Conservation (phyloP, 2,888 invertebrate species). For the Petrophora chlorosata region DNA sequence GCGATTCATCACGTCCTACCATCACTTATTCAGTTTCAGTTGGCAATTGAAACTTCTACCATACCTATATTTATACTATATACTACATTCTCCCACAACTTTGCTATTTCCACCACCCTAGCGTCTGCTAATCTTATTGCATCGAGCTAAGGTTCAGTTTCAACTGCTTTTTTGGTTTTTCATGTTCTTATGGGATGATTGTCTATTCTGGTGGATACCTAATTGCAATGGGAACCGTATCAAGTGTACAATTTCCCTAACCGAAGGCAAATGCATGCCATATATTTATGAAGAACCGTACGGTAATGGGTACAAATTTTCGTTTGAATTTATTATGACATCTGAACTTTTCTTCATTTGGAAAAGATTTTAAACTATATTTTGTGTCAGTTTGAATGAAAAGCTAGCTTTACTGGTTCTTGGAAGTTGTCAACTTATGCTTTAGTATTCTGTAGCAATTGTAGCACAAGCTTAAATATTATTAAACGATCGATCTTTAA, state of each 20-base stretch:
- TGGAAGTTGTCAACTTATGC: too few relatives aligned
- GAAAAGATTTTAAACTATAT: background rate
- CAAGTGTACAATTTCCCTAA: constrained; percentile 63
- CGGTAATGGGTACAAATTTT: constrained; percentile 35
- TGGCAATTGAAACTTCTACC: constrained; percentile 20
- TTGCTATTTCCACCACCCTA: too few relatives aligned
- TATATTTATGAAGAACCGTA: constrained; percentile 37
- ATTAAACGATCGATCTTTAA: too few relatives aligned
- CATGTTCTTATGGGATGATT: constrained; percentile 19
- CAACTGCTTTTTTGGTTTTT: background rate
- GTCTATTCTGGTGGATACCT: constrained; percentile 47
- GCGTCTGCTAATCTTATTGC: constrained; percentile 3
- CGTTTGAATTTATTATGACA: constrained; percentile 39
- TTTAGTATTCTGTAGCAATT: too few relatives aligned
- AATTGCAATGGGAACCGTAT: constrained; percentile 52
- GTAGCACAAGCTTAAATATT: too few relatives aligned
- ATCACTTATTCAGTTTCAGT: constrained; percentile 51
- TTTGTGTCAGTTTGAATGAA: background rate
- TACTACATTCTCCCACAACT: background rate
- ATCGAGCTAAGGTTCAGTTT: constrained; percentile 1
- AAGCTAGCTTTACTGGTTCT: too few relatives aligned
- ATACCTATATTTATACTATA: too few relatives aligned
- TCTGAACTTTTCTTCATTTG: constrained; percentile 5
- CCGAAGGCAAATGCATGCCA: constrained; percentile 23
- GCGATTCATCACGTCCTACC: constrained; percentile 22